Base-by-base conservation (phyloP, 2,113 vertebrate genomes). In the Lonchura striata region DNA sequence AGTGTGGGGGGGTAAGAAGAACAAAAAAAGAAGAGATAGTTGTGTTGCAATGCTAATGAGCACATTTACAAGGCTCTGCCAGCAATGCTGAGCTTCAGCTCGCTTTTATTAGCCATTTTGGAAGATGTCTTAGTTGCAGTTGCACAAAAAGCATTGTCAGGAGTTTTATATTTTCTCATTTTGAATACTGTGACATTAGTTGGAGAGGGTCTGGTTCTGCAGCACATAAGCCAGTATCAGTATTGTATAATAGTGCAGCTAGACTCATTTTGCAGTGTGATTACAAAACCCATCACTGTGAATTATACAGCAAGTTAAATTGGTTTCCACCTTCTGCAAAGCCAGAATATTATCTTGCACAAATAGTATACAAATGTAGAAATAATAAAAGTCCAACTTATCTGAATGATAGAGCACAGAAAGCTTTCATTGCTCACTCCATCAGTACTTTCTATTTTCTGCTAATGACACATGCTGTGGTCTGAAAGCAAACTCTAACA, bases 271-370 rank as follows among this genome's bases (percentile, higher is more conserved):
- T 94, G 47, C 66, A 70, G 47, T 94, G 63, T 97, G 88, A 97
- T 95, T 97, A 97, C 92, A 97, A 97, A 97, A 91, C 90, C 95
- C 95, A 97, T 97, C 94, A 94, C 53, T 66, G 94, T 95, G 87
- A 94, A 92, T 95, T 97, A 97, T 91, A 96, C 78, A 94, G 85
- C 59, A 86, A 91, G 91, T 44, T 94, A 96, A 97, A 95, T 95
- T 97, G 83, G 87, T 95, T 96, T 97, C 74, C 79, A 82, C 68
- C 77, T 95, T 97, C 81, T 76, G 68, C 77, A 91, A 94, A 88
- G 80, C 57, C 72, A 79, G 88, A 95, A 92, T 88, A 95, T 87
- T 96, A 94, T 96, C 93, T 87, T 86, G 77, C 69, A 94, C 75
- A 96, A 97, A 96, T 96, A 97, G 86, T 96, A 93, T 93, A 97